Base-by-base conservation (phyloP, 2,797 vertebrate genomes). In the Atherinosoma microstoma region DNA sequence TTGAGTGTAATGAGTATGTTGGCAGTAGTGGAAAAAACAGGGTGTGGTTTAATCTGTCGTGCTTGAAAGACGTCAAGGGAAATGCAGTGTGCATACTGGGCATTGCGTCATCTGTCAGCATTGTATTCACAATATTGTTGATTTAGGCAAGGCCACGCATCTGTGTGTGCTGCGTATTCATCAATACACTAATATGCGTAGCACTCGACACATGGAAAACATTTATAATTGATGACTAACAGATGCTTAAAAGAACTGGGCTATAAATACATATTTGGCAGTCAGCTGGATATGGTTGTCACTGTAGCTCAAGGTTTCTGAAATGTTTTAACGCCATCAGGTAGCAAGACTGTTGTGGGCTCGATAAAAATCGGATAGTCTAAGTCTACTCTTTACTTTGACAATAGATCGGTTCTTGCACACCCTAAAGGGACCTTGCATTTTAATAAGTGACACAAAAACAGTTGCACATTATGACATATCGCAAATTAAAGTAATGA, bases 21-120 rank as follows among this genome's bases (percentile, higher is more conserved):
- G 58, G 22, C 49, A 10, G 36, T 59, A 22, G n/a, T 76, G 63
- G 34, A 78, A 84, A 87, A 51, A 62, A 27, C 2, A 64, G 75
- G 83, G 79, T 76, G 85, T 87, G 79, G 64, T 75, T 49, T 35
- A 47, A 51, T 54, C 58, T 64, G 45, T 58, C 70, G 29, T 12
- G 45, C 71, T 15, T 63, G 30, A 73, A 40, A 5, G 71, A 82
- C 30, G 49, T 84, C 64, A 83, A 45, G 58, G 75, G 63, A 75
- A 75, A 76, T 47, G 58, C 40, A 2, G 58, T 20, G 2, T n/a
- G 10, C 20, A n/a, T 47, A 61, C 54, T 47, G 58, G 12, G 53
- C 67, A 32, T 32, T n/a, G 29, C 18, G 22, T 83, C 58, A 65
- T 67, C 61, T 77, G 49, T 64, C 40, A 58, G 40, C 51, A 67